These are phyloP conservation scores for Podarcis lilfordi DNA, from an alignment of 2,797 vertebrate genomes.

Conservation along the genomic window DNA sequence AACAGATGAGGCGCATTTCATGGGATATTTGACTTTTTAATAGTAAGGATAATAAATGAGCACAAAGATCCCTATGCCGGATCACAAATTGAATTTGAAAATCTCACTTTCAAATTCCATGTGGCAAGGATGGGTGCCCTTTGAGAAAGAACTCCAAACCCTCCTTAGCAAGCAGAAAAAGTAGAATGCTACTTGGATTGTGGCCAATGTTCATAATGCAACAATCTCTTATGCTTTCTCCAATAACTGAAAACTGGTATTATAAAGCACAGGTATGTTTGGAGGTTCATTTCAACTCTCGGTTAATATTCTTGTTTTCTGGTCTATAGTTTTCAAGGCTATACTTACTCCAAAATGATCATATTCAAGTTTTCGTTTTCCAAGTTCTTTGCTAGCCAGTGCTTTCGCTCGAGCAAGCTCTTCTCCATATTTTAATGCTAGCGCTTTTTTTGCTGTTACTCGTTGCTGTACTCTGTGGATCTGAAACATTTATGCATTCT, in stretches of 20 bases:
- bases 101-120: neutral
- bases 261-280: neutral
- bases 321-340: conserved; percentile 2
- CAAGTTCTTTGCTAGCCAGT: conserved; percentile 79
- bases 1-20: neutral
- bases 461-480: conserved; percentile 92
- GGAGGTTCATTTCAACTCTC: neutral
- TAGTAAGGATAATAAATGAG: too few species aligned
- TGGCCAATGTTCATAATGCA: neutral
- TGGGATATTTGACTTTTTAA: neutral
- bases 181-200: neutral
- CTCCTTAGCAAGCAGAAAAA: neutral
- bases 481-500: conserved; percentile 70
- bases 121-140: neutral
- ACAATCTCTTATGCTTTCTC: neutral
- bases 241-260: too few species aligned
- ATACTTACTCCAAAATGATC: conserved; percentile 81
- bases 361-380: conserved; percentile 82
- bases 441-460: conserved; percentile 86
- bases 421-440: conserved; percentile 83
- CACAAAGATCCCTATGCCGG: neutral
- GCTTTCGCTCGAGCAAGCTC: conserved; percentile 87
- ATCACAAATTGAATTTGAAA: neutral
- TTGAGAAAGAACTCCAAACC: neutral
- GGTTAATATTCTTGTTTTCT: neutral